Conservation (phyloP, 2,797 vertebrate species). For the Zenarchopterus dispar region DNA sequence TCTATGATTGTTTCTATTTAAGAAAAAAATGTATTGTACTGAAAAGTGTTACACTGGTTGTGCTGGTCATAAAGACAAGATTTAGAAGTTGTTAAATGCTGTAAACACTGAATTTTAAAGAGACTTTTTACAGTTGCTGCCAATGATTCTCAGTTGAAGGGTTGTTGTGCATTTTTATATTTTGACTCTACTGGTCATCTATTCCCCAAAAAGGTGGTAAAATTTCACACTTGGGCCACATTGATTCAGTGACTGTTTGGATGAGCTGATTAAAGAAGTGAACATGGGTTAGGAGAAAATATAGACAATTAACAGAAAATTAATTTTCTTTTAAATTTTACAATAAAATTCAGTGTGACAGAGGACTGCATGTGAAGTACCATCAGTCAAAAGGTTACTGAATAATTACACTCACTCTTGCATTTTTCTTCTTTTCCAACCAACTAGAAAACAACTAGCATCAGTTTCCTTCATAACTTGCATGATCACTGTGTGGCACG, state of each 20-base stretch:
- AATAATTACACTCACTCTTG: neutral
- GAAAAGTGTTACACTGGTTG: no score
- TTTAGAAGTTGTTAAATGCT: no score
- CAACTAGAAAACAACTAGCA: slow-evolving; percentile 10
- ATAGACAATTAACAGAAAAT: no score
- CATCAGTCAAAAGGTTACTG: neutral
- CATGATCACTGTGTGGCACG: slow-evolving; percentile 30
- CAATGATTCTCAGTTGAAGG: neutral
- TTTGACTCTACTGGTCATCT: slow-evolving; percentile 20
- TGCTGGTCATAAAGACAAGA: no score
- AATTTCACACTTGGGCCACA: neutral
- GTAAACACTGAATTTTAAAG: neutral
- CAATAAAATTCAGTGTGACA: no score
- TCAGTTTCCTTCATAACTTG: neutral
- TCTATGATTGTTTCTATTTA: no score
- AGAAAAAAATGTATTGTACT: no score
- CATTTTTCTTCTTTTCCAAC: slow-evolving; percentile 20
- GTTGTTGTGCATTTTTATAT: slow-evolving; percentile 8
- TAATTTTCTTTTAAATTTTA: no score
- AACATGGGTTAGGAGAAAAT: neutral
- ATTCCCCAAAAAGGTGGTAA: slow-evolving; percentile 20
- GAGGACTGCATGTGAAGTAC: no score
- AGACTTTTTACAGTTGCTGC: no score
- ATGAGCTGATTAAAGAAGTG: neutral
- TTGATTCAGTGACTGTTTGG: slow-evolving; percentile 15